These are phyloP conservation scores for Eleutherodactylus coqui DNA, from an alignment of 2,797 vertebrate genomes.

Conservation along the genomic window DNA sequence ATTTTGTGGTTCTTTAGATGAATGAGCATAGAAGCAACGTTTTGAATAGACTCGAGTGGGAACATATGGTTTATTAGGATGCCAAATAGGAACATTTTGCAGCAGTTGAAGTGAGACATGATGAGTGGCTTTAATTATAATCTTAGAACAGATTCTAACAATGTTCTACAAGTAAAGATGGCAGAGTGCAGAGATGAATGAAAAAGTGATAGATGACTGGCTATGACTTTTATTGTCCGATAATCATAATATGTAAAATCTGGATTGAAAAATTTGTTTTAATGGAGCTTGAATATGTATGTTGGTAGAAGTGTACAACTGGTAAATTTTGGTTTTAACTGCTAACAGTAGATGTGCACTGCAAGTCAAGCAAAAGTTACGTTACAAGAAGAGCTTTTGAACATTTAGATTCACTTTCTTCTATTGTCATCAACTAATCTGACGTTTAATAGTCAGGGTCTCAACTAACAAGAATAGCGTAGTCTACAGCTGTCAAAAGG, in stretches of 20 bases:
- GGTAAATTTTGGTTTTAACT: not conserved
- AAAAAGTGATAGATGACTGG: conserved; percentile 21
- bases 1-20: conserved; percentile 37
- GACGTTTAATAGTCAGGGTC: not conserved
- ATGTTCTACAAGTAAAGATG: conserved; percentile 43
- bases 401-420: not conserved
- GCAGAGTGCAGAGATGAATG: conserved; percentile 30
- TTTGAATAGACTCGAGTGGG: conserved; percentile 44
- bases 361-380: not conserved
- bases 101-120: conserved; percentile 48
- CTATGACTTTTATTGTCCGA: conserved; percentile 2
- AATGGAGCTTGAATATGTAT: not conserved
- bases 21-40: conserved; percentile 32
- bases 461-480: not conserved
- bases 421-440: too few relatives aligned
- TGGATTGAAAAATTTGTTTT: not conserved
- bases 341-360: not conserved
- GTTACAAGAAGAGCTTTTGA: not conserved
- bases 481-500: not conserved
- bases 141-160: conserved; percentile 24
- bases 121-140: conserved; percentile 51
- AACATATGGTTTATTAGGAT: conserved; percentile 51
- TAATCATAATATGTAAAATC: not conserved
- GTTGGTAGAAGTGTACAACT: not conserved
- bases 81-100: conserved; percentile 53